phyloP scores from a whole-genome alignment of 2,113 vertebrate genomes.

The Nannobrachium achirus region DNA sequence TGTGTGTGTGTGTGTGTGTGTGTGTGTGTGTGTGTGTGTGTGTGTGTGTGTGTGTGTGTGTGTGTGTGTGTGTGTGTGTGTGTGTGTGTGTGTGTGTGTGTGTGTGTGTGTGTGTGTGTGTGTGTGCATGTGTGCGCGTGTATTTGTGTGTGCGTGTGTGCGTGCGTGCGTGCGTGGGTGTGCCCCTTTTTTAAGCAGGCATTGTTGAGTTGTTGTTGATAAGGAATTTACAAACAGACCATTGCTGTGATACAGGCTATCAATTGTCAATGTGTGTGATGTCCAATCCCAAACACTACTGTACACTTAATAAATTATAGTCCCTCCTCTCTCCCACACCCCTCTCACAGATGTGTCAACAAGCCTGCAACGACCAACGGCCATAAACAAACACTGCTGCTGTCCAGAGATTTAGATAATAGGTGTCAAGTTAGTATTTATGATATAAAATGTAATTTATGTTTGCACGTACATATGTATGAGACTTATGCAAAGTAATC shows the following conservation, averaged over 20 bases:
- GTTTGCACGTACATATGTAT: not conserved
- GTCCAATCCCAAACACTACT: not conserved
- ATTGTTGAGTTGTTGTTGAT: not conserved
- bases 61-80: not conserved
- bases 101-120: constrained; percentile 5
- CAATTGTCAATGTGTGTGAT: not conserved
- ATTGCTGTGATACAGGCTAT: constrained; percentile 1
- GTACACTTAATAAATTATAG: not conserved
- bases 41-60: not conserved
- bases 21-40: not conserved
- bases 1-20: not conserved
- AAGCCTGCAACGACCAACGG: not conserved
- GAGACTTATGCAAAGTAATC: not conserved
- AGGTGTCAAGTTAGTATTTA: not conserved
- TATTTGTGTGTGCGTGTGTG: too few relatives aligned
- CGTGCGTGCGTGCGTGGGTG: not conserved
- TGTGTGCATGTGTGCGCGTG: not conserved
- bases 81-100: not conserved
- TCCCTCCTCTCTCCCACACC: not conserved
- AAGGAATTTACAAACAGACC: not conserved
- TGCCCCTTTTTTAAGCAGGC: too few relatives aligned
- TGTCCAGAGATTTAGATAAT: not conserved
- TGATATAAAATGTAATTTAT: constrained; percentile 1
- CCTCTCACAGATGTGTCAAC: constrained; percentile 1
- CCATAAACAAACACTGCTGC: not conserved